Evolutionary conservation across 1,140 invertebrate species (phyloP).

Genomic region (Drosophila persimilis): DNA sequence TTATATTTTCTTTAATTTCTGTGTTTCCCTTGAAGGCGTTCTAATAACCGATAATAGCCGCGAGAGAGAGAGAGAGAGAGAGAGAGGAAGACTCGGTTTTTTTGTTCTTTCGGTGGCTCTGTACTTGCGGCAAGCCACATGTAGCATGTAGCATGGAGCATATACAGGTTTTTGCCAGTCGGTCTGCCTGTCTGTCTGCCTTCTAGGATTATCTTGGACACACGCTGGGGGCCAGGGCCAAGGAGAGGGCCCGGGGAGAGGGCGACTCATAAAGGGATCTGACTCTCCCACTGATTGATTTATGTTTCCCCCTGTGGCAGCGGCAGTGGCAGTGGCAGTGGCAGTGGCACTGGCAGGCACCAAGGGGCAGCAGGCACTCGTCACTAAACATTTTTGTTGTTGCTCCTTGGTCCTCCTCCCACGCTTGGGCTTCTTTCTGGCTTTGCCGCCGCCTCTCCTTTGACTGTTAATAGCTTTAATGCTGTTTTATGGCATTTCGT

Average conservation of each 20-base stretch:
- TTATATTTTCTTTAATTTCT: no score
- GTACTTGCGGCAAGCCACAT: slow-evolving; percentile 3
- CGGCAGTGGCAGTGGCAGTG: slow-evolving; percentile 1
- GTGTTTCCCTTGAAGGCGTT: no score
- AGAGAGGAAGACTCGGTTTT: no score
- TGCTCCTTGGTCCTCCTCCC: not conserved
- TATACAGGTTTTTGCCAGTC: slow-evolving; percentile 1
- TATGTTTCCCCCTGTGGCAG: slow-evolving; percentile 39
- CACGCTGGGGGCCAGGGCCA: slow-evolving; percentile 27
- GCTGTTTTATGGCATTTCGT: slow-evolving; percentile 76
- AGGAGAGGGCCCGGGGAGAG: no score
- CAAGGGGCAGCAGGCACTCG: slow-evolving; percentile 23
- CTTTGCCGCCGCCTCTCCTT: slow-evolving; percentile 28
- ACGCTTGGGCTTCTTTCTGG: not conserved
- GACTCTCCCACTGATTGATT: slow-evolving; percentile 65
- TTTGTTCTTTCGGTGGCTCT: no score
- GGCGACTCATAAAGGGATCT: slow-evolving; percentile 53
- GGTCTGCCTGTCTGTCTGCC: slow-evolving; percentile 30
- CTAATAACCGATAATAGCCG: no score
- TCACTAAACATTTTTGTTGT: slow-evolving; percentile 25
- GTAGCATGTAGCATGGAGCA: slow-evolving; percentile 8
- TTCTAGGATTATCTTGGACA: slow-evolving; percentile 51
- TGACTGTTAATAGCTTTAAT: slow-evolving; percentile 77
- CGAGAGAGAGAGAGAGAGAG: no score
- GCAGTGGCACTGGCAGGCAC: not conserved